Conservation (phyloP, 2,797 vertebrate species). For the Coluber constrictor region DNA sequence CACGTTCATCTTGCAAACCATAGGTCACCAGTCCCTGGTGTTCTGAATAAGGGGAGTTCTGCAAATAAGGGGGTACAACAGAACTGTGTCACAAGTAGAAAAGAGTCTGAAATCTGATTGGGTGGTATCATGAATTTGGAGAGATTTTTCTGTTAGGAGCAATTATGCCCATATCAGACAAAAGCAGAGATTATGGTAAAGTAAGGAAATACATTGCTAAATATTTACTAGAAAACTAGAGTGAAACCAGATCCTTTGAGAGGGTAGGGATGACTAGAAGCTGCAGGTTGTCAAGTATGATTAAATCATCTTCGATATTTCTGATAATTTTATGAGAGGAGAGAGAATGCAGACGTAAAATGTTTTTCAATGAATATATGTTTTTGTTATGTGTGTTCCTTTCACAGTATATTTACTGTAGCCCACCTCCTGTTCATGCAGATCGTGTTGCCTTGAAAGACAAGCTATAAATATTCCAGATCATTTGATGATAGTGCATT, state of each 20-base stretch:
- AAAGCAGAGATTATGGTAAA: not conserved
- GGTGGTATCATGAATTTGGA: not conserved
- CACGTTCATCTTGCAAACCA: not conserved
- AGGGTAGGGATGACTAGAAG: not conserved
- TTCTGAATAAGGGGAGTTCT: not conserved
- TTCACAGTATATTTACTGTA: not conserved
- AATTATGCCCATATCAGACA: not conserved
- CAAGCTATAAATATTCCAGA: not conserved
- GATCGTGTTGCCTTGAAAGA: not conserved
- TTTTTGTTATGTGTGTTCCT: not conserved
- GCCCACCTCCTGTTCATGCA: not conserved
- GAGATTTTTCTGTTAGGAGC: not conserved
- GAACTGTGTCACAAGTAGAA: not conserved
- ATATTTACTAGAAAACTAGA: not conserved
- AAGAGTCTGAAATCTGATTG: not conserved
- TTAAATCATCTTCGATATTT: not conserved
- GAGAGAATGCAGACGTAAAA: not conserved
- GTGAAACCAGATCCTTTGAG: not conserved
- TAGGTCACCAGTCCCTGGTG: not conserved
- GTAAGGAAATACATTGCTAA: not conserved
- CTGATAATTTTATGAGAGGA: not conserved
- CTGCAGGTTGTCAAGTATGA: not conserved
- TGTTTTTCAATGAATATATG: not conserved
- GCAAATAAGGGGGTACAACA: not conserved
- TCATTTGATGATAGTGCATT: not conserved